Percentiles rank a stretch among this genome's conserved stretches.
Evolutionary conservation across 2,888 invertebrate genomes (phyloP).

Genomic region (Heliconius hortense): DNA sequence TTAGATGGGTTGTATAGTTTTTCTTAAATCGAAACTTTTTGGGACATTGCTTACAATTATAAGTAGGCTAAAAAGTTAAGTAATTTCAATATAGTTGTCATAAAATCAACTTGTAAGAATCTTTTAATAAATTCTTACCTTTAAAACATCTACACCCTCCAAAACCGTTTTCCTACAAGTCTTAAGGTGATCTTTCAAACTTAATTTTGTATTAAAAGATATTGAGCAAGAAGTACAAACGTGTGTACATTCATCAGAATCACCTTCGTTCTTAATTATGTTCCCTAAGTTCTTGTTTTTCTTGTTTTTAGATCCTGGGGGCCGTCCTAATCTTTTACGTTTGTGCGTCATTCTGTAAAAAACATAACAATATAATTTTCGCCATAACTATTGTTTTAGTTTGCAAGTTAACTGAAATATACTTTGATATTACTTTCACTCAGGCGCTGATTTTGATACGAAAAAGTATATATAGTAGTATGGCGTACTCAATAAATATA

Average conservation of each 20-base stretch:
- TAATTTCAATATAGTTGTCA: background rate
- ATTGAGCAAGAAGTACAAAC: conserved; percentile 33
- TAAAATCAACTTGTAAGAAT: background rate
- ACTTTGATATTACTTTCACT: conserved; percentile 77
- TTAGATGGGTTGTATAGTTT: conserved; percentile 84
- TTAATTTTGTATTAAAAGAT: conserved; percentile 28
- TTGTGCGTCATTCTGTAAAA: conserved; percentile 62
- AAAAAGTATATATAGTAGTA: conserved; percentile 35
- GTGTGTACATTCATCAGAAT: conserved; percentile 23
- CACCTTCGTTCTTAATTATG: conserved; percentile 43
- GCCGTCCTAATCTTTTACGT: conserved; percentile 58
- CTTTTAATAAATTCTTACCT: conserved; percentile 16
- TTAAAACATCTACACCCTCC: conserved; percentile 18
- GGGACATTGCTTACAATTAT: conserved; percentile 82
- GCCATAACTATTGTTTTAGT: conserved; percentile 44
- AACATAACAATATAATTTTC: conserved; percentile 46
- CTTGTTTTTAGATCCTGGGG: conserved; percentile 55
- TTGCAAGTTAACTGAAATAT: conserved; percentile 51
- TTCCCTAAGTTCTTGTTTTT: conserved; percentile 38
- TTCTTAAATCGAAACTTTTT: conserved; percentile 87
- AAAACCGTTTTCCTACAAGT: conserved; percentile 13
- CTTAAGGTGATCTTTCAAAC: conserved; percentile 27
- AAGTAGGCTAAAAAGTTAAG: conserved; percentile 47
- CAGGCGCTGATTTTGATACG: conserved; percentile 62
- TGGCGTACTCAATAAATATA: conserved; percentile 27